Base-by-base conservation (phyloP, 2,113 vertebrate genomes). In the Gorsachius goisagi region DNA sequence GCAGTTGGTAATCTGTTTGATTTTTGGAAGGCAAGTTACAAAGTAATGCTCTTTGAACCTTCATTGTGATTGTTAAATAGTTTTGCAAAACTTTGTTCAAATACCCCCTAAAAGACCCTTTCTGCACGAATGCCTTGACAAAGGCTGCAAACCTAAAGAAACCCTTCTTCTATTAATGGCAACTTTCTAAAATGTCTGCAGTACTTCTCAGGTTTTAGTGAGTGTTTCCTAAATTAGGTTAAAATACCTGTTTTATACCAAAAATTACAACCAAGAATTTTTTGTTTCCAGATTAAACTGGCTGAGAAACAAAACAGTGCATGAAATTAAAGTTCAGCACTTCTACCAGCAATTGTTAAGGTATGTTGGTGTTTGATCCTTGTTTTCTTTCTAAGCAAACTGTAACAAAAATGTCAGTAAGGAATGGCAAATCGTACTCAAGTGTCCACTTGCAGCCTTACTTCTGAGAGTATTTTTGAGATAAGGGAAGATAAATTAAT, bases 241-340 rank as follows among this genome's bases (percentile, higher is more conserved):
- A 4, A 73, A 50, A 23, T 63, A 47, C 4, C 13, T 33, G 27
- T 35, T 83, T 67, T 45, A 47, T 52, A 53, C 20, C 3, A 41
- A 91, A 66, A 76, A 21, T 24, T 37, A n/a, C 9, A 60, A 12
- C 18, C 7, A 19, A 47, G 26, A 67, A 44, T 68, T 55, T 79
- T 88, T 47, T 85, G 2, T 90, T 92, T 93, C 33, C 92, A 99
- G 99, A 79, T 88, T 98, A 64, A 94, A 98, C 44, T 97, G 97
- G 97, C 97, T 98, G 94, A 98, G 98, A 80, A 97, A 97, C 50
- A 97, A 97, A 92, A 98, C 97, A 0, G 67, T 97, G 12, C 98
- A 99, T 81, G 98, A 98, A 94, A 98, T 99, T 95, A 99, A 98
- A 97, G 98, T 99, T 52, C 98, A 99, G 55, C 98, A 98, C 95